phyloP scores from a whole-genome alignment of 2,797 vertebrate genomes.

The Amblyopsis hoosieri region DNA sequence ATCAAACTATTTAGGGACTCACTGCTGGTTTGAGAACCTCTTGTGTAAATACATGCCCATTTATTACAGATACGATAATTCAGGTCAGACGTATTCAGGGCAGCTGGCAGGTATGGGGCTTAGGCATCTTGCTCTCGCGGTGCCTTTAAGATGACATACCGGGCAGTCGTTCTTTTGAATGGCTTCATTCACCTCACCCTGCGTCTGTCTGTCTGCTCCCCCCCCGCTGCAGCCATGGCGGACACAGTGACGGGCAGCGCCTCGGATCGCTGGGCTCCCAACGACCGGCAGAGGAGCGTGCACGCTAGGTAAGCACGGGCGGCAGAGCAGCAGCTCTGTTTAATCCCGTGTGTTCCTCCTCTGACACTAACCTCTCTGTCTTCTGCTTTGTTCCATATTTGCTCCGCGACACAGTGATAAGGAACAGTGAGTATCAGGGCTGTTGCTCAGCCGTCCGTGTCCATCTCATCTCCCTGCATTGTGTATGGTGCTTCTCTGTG shows the following conservation, averaged over 20 bases:
- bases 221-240: slow-evolving; percentile 67
- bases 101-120: too few species aligned
- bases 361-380: slow-evolving; percentile 28
- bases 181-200: neutral
- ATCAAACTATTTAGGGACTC: too few species aligned
- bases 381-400: slow-evolving; percentile 27
- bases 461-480: slow-evolving; percentile 5
- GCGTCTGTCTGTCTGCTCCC: slow-evolving; percentile 8
- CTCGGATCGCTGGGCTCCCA: slow-evolving; percentile 73
- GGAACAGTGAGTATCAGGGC: slow-evolving; percentile 72
- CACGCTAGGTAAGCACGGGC: slow-evolving; percentile 63
- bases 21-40: too few species aligned
- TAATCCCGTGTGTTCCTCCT: neutral
- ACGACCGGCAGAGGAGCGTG: slow-evolving; percentile 69
- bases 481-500: slow-evolving; percentile 1
- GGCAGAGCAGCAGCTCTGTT: slow-evolving; percentile 5
- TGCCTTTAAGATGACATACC: too few species aligned
- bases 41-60: too few species aligned
- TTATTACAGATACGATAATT: too few species aligned
- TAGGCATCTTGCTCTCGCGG: too few species aligned
- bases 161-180: neutral
- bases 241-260: slow-evolving; percentile 75
- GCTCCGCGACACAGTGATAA: slow-evolving; percentile 69
- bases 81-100: too few species aligned
- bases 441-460: slow-evolving; percentile 9